A percentile compares a stretch with the other conserved stretches of the same genome.
phyloP scores from a whole-genome alignment of 2,888 invertebrate genomes.

The Agonopterix subpropinquella region DNA sequence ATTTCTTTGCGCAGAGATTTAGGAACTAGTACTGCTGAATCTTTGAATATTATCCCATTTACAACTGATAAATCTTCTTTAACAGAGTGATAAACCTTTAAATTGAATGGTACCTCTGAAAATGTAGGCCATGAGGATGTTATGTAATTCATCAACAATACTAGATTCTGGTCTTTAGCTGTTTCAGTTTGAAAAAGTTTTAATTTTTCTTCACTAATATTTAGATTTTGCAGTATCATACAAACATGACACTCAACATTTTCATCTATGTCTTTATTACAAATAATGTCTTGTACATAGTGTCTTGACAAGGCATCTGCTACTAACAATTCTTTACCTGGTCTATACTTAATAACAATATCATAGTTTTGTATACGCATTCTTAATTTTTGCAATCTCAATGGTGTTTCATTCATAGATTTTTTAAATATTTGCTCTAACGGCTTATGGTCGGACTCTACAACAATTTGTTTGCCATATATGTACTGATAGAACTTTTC shows the following conservation, averaged over 20 bases:
- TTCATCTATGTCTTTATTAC: conserved; percentile 6
- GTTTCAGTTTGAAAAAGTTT: conserved; percentile 6
- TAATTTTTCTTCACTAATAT: conserved; percentile 4
- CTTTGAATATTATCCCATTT: conserved; percentile 6
- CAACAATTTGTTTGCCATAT: conserved; percentile 10
- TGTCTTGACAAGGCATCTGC: conserved; percentile 11
- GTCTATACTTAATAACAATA: conserved; percentile 10
- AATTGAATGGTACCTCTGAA: not conserved
- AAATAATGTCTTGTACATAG: conserved; percentile 8
- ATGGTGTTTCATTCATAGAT: conserved; percentile 8
- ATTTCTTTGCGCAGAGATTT: conserved; percentile 2
- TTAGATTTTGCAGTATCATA: too few species aligned
- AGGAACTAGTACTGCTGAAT: conserved; percentile 5
- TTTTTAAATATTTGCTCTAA: conserved; percentile 13
- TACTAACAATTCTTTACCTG: conserved; percentile 13
- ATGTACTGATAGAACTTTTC: conserved; percentile 14
- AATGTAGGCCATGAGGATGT: not conserved
- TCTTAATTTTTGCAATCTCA: conserved; percentile 15
- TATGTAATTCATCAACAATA: not conserved
- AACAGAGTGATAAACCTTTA: conserved; percentile 4
- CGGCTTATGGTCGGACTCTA: conserved; percentile 18
- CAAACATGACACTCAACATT: conserved; percentile 8
- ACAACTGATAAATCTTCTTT: conserved; percentile 5
- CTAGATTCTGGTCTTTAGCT: conserved; percentile 1
- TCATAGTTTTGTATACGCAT: conserved; percentile 13